These are phyloP conservation scores for Andrena haemorrhoa DNA, from an alignment of 2,888 invertebrate genomes.

Conservation along the genomic window DNA sequence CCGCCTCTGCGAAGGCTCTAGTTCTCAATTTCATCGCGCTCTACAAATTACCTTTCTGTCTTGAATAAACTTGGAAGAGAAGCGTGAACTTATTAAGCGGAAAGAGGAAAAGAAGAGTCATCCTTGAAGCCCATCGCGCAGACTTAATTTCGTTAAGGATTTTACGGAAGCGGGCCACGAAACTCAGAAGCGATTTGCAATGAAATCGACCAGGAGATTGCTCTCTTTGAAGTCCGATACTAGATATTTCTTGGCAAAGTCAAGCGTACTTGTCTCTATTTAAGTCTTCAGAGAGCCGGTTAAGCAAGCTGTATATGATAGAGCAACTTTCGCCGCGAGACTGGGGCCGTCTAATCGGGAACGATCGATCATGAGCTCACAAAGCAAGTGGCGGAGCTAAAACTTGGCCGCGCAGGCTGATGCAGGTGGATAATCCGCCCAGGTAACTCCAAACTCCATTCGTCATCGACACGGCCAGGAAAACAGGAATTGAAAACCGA, in stretches of 20 bases:
- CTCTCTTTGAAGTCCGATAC: slow-evolving; percentile 39
- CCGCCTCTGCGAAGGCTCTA: background rate
- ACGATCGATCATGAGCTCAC: slow-evolving; percentile 50
- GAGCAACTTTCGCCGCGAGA: slow-evolving; percentile 43
- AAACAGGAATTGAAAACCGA: slow-evolving; percentile 25
- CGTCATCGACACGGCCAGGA: slow-evolving; percentile 19
- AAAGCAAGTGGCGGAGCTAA: slow-evolving; percentile 47
- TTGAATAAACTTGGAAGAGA: background rate
- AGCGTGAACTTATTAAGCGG: background rate
- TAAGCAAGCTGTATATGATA: slow-evolving; percentile 39
- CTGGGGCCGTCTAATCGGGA: slow-evolving; percentile 38
- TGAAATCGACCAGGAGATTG: slow-evolving; percentile 29
- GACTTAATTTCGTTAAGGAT: slow-evolving; percentile 32
- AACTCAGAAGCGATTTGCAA: slow-evolving; percentile 15
- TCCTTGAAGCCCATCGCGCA: background rate
- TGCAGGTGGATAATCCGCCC: slow-evolving; percentile 40
- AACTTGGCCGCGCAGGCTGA: slow-evolving; percentile 37
- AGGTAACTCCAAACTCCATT: slow-evolving; percentile 6
- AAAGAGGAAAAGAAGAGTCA: background rate
- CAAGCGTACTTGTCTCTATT: slow-evolving; percentile 50
- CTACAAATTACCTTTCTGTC: too few species aligned
- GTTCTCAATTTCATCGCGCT: too few species aligned
- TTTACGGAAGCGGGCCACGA: slow-evolving; percentile 17
- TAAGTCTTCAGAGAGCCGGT: slow-evolving; percentile 40
- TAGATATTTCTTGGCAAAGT: slow-evolving; percentile 37